Evolutionary conservation across 2,113 vertebrate genomes (phyloP).

Genomic region (Perognathus longimembris): DNA sequence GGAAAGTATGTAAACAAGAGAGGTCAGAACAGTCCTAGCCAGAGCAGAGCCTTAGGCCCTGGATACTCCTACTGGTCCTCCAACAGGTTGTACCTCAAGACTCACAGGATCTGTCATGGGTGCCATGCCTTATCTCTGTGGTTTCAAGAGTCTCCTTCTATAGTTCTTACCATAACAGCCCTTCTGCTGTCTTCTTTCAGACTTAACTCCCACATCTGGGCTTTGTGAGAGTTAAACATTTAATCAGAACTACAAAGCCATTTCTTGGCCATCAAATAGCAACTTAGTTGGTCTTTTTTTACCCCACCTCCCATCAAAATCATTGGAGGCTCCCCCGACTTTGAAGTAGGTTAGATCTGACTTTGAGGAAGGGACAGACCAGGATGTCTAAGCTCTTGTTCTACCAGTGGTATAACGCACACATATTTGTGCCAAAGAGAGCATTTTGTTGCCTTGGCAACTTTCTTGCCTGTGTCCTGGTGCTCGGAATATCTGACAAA

Average conservation of each 20-base stretch:
- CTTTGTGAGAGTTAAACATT: not conserved
- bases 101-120: not conserved
- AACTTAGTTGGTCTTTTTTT: conserved; percentile 10
- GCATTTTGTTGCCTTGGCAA: conserved; percentile 80
- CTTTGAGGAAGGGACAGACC: not conserved
- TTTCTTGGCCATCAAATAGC: too few relatives aligned
- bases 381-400: conserved; percentile 49
- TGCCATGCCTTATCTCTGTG: not conserved
- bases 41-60: not conserved
- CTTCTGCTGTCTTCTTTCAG: not conserved
- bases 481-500: conserved; percentile 73
- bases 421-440: conserved; percentile 76
- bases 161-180: not conserved
- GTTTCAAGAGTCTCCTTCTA: not conserved
- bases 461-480: conserved; percentile 75
- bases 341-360: conserved; percentile 64
- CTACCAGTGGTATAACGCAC: conserved; percentile 4
- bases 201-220: not conserved
- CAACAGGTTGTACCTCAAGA: not conserved
- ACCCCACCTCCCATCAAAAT: not conserved
- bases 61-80: not conserved
- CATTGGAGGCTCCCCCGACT: not conserved
- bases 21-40: not conserved
- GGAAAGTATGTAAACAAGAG: not conserved
- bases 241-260: not conserved